Percentiles rank a stretch among this genome's conserved stretches.
Evolutionary conservation across 2,888 invertebrate species (phyloP).

Genomic region (Pyrochroa serraticornis): DNA sequence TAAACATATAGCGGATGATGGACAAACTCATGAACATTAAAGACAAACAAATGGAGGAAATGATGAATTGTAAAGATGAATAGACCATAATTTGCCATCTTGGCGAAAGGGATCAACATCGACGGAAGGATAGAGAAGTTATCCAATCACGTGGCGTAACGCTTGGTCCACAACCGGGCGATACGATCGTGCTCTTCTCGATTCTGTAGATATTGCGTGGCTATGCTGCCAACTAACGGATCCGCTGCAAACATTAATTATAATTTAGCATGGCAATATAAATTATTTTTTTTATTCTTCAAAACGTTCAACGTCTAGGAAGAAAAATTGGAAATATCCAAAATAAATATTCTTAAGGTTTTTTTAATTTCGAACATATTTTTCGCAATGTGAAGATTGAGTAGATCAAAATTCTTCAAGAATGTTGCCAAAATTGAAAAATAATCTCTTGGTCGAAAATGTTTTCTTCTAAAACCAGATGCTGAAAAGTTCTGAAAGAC

Average conservation of each 20-base stretch:
- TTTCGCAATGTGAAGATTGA: no score
- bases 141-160: constrained; percentile 88
- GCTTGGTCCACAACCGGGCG: constrained; percentile 98
- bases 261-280: background rate
- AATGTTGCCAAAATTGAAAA: no score
- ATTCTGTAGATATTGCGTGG: constrained; percentile 97
- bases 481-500: no score
- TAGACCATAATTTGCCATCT: constrained; percentile 51
- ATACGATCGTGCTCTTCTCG: constrained; percentile 97
- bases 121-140: constrained; percentile 47
- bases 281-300: no score
- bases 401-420: no score
- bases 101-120: constrained; percentile 54
- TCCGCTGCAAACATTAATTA: constrained; percentile 72
- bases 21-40: constrained; percentile 34
- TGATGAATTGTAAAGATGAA: constrained; percentile 39
- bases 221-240: constrained; percentile 96
- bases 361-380: no score
- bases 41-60: constrained; percentile 32
- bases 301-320: no score
- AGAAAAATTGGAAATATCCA: no score
- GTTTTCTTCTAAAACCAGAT: no score
- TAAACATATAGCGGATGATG: constrained; percentile 39
- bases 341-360: no score
- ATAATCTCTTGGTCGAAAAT: no score